Evolutionary conservation across 2,888 invertebrate species (phyloP).

Genomic region (Boloria selene): DNA sequence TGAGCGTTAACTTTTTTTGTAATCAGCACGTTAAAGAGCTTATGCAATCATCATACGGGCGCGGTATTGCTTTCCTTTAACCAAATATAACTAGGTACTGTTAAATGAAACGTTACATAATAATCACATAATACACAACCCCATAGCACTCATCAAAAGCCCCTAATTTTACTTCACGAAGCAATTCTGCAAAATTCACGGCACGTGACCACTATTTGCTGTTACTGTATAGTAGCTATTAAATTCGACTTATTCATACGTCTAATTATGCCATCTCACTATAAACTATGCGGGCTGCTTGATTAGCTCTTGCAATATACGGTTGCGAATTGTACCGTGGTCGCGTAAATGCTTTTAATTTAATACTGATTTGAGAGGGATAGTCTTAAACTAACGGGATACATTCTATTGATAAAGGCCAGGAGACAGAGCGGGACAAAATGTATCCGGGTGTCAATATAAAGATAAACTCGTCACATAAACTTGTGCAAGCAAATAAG

Average conservation of each 20-base stretch:
- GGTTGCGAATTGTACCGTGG: constrained; percentile 35
- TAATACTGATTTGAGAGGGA: constrained; percentile 24
- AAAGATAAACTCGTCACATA: constrained; percentile 59
- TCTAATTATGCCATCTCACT: constrained; percentile 70
- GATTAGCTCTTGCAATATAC: constrained; percentile 45
- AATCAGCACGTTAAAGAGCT: constrained; percentile 27
- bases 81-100: constrained; percentile 24
- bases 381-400: constrained; percentile 5
- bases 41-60: constrained; percentile 40
- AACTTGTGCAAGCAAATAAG: constrained; percentile 57
- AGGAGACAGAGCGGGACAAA: constrained; percentile 61
- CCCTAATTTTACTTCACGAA: constrained; percentile 59
- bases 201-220: constrained; percentile 79
- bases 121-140: constrained; percentile 73
- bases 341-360: constrained; percentile 22
- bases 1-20: constrained; percentile 19
- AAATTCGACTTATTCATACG: constrained; percentile 69
- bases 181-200: constrained; percentile 73
- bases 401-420: constrained; percentile 58
- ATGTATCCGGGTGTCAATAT: constrained; percentile 63
- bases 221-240: constrained; percentile 68
- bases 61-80: constrained; percentile 32
- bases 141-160: constrained; percentile 59
- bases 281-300: constrained; percentile 67
- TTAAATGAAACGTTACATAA: constrained; percentile 44